A percentile compares a stretch with the other conserved stretches of the same genome.
phyloP scores from a whole-genome alignment of 2,113 vertebrate species.

The Pogona vitticeps region DNA sequence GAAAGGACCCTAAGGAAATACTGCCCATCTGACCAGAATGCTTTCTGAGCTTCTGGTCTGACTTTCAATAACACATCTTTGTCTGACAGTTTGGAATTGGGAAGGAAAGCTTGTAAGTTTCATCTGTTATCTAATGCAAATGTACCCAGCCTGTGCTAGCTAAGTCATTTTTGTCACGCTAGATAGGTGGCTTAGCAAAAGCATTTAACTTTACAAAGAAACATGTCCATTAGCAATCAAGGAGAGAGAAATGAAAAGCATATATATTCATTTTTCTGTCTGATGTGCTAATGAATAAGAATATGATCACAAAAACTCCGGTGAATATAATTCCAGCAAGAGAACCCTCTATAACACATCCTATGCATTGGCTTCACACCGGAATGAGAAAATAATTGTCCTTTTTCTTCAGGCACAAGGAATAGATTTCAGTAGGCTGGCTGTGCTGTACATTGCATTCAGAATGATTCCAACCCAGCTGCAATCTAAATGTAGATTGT shows the following conservation, averaged over 20 bases:
- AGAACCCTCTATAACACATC: neutral
- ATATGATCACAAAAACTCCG: neutral
- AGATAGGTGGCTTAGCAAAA: neutral
- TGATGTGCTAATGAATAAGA: conserved; percentile 44
- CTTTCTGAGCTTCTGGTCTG: conserved; percentile 55
- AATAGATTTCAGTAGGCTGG: conserved; percentile 7
- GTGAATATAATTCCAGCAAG: neutral
- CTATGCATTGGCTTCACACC: neutral
- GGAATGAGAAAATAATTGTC: neutral
- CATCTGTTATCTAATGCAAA: conserved; percentile 43
- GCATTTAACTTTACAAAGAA: conserved; percentile 4
- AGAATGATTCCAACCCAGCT: conserved; percentile 16
- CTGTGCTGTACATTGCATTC: conserved; percentile 5
- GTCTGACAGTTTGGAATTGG: conserved; percentile 54
- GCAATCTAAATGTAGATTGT: conserved; percentile 29
- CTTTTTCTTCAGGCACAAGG: conserved; percentile 8
- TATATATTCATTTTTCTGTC: neutral
- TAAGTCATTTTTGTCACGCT: neutral
- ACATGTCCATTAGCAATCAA: neutral
- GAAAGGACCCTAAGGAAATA: conserved; percentile 74
- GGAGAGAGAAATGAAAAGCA: conserved; percentile 2
- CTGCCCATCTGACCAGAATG: conserved; percentile 61
- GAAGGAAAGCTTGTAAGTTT: conserved; percentile 41
- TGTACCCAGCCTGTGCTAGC: conserved; percentile 11
- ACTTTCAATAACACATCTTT: conserved; percentile 48